These are phyloP conservation scores for Sparus aurata DNA, from an alignment of 2,797 vertebrate genomes.

Conservation along the genomic window DNA sequence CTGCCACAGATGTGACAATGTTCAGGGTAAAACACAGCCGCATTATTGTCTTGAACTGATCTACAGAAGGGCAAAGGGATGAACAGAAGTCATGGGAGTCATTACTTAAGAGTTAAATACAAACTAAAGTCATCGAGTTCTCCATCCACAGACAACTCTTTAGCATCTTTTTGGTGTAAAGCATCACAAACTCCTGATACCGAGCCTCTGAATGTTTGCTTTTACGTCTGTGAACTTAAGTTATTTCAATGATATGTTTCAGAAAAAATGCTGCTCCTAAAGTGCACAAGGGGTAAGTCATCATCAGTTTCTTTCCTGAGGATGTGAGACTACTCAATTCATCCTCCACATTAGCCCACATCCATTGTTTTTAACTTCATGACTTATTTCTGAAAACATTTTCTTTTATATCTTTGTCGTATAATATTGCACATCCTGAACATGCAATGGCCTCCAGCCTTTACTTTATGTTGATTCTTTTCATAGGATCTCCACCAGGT, in stretches of 20 bases:
- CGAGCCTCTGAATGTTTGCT: background rate
- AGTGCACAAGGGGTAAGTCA: constrained; percentile 75
- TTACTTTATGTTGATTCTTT: constrained; percentile 13
- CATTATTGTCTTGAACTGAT: too few relatives aligned
- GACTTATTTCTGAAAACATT: too few relatives aligned
- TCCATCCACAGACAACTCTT: background rate
- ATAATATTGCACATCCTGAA: background rate
- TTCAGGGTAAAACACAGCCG: too few relatives aligned
- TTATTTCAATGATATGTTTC: constrained; percentile 37
- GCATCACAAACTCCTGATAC: background rate
- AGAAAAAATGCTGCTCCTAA: constrained; percentile 71
- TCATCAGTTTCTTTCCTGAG: too few relatives aligned
- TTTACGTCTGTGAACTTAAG: background rate
- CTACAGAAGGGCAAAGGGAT: too few relatives aligned
- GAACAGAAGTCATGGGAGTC: too few relatives aligned
- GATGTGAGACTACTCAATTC: too few relatives aligned
- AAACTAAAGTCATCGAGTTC: too few relatives aligned
- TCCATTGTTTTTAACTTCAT: too few relatives aligned
- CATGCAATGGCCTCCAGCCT: background rate
- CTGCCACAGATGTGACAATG: background rate
- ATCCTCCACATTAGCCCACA: too few relatives aligned
- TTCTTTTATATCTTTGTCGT: too few relatives aligned
- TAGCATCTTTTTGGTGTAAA: background rate
- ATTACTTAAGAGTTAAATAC: background rate
- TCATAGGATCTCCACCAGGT: constrained; percentile 78